Conservation (phyloP, 2,888 invertebrate genomes). For the Heliconius cydno region DNA sequence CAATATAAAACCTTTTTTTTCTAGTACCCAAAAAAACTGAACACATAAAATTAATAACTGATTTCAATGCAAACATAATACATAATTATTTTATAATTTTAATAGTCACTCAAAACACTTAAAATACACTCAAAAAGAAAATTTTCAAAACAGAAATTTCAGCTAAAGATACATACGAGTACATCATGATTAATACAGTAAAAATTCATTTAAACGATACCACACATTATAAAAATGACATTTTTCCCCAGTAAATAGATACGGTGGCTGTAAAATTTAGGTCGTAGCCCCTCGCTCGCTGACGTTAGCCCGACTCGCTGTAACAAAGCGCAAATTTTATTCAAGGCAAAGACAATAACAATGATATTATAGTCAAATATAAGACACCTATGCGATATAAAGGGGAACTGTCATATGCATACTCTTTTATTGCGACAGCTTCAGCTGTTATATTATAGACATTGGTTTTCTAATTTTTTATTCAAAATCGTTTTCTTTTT, state of each 20-base stretch:
- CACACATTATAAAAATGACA: constrained; percentile 38
- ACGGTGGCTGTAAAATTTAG: constrained; percentile 40
- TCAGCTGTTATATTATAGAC: constrained; percentile 15
- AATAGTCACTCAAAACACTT: neutral
- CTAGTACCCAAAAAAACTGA: no score
- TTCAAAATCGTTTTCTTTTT: neutral
- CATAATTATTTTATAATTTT: neutral
- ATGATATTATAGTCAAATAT: constrained; percentile 41
- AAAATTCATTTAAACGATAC: constrained; percentile 21
- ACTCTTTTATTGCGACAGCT: constrained; percentile 36
- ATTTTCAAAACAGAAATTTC: neutral
- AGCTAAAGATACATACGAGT: neutral
- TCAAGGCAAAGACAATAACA: constrained; percentile 46
- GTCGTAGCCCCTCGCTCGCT: constrained; percentile 37
- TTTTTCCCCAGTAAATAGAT: constrained; percentile 32
- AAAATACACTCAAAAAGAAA: neutral
- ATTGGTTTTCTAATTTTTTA: constrained; percentile 18
- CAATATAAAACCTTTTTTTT: no score
- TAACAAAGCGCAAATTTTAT: constrained; percentile 48
- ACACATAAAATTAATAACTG: no score
- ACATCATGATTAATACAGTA: constrained; percentile 10
- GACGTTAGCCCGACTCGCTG: constrained; percentile 39
- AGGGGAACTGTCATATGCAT: constrained; percentile 38
- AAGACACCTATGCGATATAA: constrained; percentile 39
- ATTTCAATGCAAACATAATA: neutral